Percentiles rank a stretch among this genome's conserved stretches.
phyloP scores from a whole-genome alignment of 2,888 invertebrate genomes.

The Plebejus melissa region DNA sequence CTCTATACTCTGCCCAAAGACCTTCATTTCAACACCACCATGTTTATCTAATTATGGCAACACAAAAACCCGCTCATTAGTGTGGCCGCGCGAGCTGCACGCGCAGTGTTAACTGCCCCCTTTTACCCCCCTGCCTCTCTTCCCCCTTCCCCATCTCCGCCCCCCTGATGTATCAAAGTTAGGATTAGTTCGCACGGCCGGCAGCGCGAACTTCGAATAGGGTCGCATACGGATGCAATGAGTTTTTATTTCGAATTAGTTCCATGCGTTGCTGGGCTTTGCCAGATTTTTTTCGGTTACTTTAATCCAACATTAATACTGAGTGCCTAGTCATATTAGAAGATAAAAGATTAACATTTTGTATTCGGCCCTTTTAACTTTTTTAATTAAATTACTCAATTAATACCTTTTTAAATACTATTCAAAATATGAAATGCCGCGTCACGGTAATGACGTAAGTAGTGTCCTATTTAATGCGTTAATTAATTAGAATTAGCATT shows the following conservation, averaged over 20 bases:
- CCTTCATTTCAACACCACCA: background rate
- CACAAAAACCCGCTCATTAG: constrained; percentile 38
- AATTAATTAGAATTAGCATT: constrained; percentile 4
- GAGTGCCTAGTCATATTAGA: too few species aligned
- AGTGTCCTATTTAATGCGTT: background rate
- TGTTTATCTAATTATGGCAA: constrained; percentile 31
- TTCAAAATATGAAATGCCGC: background rate
- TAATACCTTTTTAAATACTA: background rate
- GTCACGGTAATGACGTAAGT: background rate
- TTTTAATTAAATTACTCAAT: background rate
- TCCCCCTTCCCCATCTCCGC: background rate
- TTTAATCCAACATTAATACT: background rate
- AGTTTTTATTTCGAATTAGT: constrained; percentile 23
- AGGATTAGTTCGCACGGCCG: constrained; percentile 28
- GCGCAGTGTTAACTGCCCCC: constrained; percentile 22
- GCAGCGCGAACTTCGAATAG: constrained; percentile 27
- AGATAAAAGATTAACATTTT: too few species aligned
- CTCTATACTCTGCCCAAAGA: background rate
- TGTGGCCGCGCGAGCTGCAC: constrained; percentile 35
- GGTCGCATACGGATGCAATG: constrained; percentile 27
- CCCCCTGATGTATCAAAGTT: constrained; percentile 25
- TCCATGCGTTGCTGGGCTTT: background rate
- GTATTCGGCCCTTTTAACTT: too few species aligned
- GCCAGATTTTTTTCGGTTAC: background rate
- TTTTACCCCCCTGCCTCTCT: background rate